Evolutionary conservation across 2,888 invertebrate genomes (phyloP).

Genomic region (Melanophora roralis): DNA sequence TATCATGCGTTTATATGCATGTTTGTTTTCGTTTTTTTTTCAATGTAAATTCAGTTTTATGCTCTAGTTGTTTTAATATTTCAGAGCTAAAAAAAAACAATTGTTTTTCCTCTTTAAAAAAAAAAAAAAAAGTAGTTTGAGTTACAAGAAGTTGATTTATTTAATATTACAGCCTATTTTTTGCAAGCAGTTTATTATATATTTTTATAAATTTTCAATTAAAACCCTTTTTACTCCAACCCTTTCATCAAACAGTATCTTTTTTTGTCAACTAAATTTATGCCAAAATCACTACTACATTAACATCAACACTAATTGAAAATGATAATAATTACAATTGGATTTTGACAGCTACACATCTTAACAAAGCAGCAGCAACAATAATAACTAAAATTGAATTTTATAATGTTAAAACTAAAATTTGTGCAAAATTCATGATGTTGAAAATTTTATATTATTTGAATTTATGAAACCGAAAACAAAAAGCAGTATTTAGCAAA

Average conservation of each 20-base stretch:
- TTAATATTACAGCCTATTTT: too few relatives aligned
- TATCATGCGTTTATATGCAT: background rate
- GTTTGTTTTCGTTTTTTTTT: background rate
- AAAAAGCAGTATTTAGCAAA: too few relatives aligned
- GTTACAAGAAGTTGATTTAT: too few relatives aligned
- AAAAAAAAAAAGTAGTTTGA: too few relatives aligned
- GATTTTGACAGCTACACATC: background rate
- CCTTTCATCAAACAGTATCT: background rate
- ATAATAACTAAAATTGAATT: background rate
- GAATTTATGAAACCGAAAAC: background rate
- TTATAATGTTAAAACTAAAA: background rate
- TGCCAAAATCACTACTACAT: background rate
- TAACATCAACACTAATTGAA: background rate
- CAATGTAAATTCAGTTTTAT: too few relatives aligned
- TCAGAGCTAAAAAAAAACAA: too few relatives aligned
- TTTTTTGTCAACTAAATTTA: background rate
- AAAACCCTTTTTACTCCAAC: background rate
- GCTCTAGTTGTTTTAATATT: too few relatives aligned
- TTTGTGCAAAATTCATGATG: background rate
- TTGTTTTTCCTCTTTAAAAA: too few relatives aligned
- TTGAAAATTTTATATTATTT: background rate
- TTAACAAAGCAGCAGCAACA: background rate
- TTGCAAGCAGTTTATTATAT: too few relatives aligned
- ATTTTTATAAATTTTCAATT: too few relatives aligned
- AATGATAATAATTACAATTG: slow-evolving; percentile 8